These are phyloP conservation scores for Paratilapia polleni DNA, from an alignment of 2,113 vertebrate genomes.

Conservation along the genomic window DNA sequence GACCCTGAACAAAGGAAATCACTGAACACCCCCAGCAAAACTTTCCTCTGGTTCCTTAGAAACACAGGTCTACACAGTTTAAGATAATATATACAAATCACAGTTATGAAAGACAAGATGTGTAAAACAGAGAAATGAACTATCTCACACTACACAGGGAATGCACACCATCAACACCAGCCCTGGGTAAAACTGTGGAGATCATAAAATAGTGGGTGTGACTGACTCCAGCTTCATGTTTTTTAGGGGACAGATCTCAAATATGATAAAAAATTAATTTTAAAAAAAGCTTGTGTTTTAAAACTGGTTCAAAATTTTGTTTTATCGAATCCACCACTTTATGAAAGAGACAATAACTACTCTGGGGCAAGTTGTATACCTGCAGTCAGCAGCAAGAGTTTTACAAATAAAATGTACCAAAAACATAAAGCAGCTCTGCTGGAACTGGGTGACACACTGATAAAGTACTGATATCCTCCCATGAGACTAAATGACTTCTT, in stretches of 20 bases:
- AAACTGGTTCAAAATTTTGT: too few species aligned
- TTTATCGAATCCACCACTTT: too few species aligned
- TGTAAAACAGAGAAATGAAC: too few species aligned
- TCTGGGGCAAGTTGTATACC: too few species aligned
- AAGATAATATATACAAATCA: not conserved
- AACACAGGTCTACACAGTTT: not conserved
- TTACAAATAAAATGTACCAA: not conserved
- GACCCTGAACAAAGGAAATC: not conserved
- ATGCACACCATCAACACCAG: not conserved
- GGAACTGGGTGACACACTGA: not conserved
- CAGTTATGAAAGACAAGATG: not conserved
- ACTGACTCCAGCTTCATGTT: not conserved
- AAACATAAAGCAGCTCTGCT: slow-evolving; percentile 7
- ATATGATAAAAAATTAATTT: not conserved
- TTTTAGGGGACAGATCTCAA: not conserved
- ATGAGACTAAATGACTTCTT: not conserved
- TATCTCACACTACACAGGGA: accelerated
- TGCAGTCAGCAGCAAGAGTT: not conserved
- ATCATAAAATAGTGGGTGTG: too few species aligned
- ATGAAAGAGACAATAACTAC: too few species aligned
- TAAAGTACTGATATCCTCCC: not conserved
- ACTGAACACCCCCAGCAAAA: not conserved
- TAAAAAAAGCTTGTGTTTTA: not conserved
- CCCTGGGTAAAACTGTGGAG: not conserved
- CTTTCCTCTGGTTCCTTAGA: not conserved